Conservation (phyloP, 2,888 invertebrate species). For the Exephanes ischioxanthus region DNA sequence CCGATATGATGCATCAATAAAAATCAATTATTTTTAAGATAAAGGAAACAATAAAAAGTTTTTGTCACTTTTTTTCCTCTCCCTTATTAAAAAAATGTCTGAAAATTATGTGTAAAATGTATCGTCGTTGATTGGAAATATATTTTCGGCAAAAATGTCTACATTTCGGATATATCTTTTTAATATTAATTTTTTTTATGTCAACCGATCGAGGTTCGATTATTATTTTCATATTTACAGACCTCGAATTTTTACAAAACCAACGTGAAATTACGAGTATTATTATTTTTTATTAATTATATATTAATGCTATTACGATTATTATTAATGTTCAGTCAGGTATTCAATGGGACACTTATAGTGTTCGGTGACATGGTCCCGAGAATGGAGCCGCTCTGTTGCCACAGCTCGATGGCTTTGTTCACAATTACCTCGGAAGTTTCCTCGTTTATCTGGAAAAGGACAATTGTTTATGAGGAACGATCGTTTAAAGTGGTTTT, state of each 20-base stretch:
- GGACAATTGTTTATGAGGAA: slow-evolving; percentile 18
- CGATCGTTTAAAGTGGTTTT: background rate
- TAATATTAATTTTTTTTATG: background rate
- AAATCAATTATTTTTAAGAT: slow-evolving; percentile 84
- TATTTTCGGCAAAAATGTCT: too few relatives aligned
- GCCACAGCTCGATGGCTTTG: slow-evolving; percentile 95
- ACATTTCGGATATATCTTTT: too few relatives aligned
- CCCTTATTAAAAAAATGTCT: background rate
- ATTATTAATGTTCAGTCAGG: slow-evolving; percentile 62
- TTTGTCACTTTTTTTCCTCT: background rate
- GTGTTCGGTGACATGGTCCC: slow-evolving; percentile 77
- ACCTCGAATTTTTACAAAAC: background rate
- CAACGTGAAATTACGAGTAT: slow-evolving; percentile 18
- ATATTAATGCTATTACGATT: slow-evolving; percentile 45
- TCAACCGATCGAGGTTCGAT: background rate
- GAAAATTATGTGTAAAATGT: background rate
- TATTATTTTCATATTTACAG: slow-evolving; percentile 31
- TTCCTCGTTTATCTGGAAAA: slow-evolving; percentile 91
- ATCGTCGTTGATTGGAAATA: background rate
- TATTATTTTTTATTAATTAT: slow-evolving; percentile 13
- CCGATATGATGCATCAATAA: slow-evolving; percentile 81
- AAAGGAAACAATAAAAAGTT: slow-evolving; percentile 67
- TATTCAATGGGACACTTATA: slow-evolving; percentile 65
- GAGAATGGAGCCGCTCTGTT: slow-evolving; percentile 90
- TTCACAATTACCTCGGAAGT: slow-evolving; percentile 93